These are phyloP conservation scores for Phyllostomus hastatus DNA, from an alignment of 2,113 vertebrate genomes.

Conservation along the genomic window DNA sequence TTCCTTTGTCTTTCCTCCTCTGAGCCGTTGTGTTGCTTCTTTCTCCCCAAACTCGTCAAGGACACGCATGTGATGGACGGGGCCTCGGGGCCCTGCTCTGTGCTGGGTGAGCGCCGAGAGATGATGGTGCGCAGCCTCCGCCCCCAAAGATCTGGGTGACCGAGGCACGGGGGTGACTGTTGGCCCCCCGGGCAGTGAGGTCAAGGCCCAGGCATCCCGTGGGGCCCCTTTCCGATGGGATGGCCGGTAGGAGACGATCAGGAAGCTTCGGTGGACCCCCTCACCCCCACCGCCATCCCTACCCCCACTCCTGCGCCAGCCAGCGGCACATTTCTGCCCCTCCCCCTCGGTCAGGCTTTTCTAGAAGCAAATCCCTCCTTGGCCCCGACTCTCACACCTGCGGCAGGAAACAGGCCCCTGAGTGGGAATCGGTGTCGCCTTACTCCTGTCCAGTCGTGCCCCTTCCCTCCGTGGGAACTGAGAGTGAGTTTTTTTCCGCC, in stretches of 20 bases:
- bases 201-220: too few relatives aligned
- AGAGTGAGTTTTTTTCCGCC: fast-evolving
- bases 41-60: background rate
- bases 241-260: background rate
- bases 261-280: background rate
- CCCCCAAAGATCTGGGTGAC: too few relatives aligned
- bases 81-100: background rate
- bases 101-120: fast-evolving
- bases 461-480: background rate
- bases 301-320: too few relatives aligned
- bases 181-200: too few relatives aligned
- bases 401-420: background rate
- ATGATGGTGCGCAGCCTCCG: fast-evolving
- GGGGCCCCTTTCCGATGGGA: too few relatives aligned
- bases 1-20: background rate
- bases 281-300: background rate
- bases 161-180: too few relatives aligned
- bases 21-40: background rate
- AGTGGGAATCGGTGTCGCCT: background rate
- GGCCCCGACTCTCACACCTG: too few relatives aligned
- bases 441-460: background rate
- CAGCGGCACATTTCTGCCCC: background rate
- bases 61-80: background rate
- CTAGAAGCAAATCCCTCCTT: background rate
- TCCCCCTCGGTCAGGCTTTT: background rate